A percentile compares a stretch with the other conserved stretches of the same genome.
phyloP scores from a whole-genome alignment of 2,888 invertebrate genomes.

The Taenaris catops region DNA sequence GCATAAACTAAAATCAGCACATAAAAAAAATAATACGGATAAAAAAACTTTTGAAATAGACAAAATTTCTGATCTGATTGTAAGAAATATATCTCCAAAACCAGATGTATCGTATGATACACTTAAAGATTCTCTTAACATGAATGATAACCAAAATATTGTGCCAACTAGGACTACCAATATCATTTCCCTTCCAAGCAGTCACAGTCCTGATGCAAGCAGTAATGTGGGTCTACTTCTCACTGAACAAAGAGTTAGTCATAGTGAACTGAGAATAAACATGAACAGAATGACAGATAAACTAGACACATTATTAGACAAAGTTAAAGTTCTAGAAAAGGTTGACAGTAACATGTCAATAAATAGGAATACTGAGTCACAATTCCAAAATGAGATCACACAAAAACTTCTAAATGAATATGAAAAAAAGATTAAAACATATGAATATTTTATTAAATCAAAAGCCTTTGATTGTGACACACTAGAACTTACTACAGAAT shows the following conservation, averaged over 20 bases:
- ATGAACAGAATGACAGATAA: slow-evolving; percentile 57
- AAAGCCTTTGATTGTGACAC: slow-evolving; percentile 31
- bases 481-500: slow-evolving; percentile 10
- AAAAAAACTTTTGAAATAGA: slow-evolving; percentile 34
- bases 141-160: slow-evolving; percentile 38
- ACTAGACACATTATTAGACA: slow-evolving; percentile 47
- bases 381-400: slow-evolving; percentile 44
- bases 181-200: too few relatives aligned
- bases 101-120: slow-evolving; percentile 10
- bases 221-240: slow-evolving; percentile 46
- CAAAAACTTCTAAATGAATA: slow-evolving; percentile 58
- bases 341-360: slow-evolving; percentile 26
- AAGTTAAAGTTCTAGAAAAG: slow-evolving; percentile 36
- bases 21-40: slow-evolving; percentile 32
- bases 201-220: slow-evolving; percentile 26
- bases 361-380: slow-evolving; percentile 11
- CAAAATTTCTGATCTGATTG: slow-evolving; percentile 26
- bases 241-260: slow-evolving; percentile 60
- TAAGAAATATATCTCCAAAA: slow-evolving; percentile 22
- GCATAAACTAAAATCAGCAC: slow-evolving; percentile 44
- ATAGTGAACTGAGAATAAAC: slow-evolving; percentile 63
- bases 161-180: slow-evolving; percentile 21
- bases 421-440: slow-evolving; percentile 60
- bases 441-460: slow-evolving; percentile 48
- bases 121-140: slow-evolving; percentile 25